Percentiles rank a stretch among this genome's conserved stretches.
These are phyloP conservation scores for Cactoblastis cactorum DNA, from an alignment of 2,888 invertebrate species.

Conservation along the genomic window DNA sequence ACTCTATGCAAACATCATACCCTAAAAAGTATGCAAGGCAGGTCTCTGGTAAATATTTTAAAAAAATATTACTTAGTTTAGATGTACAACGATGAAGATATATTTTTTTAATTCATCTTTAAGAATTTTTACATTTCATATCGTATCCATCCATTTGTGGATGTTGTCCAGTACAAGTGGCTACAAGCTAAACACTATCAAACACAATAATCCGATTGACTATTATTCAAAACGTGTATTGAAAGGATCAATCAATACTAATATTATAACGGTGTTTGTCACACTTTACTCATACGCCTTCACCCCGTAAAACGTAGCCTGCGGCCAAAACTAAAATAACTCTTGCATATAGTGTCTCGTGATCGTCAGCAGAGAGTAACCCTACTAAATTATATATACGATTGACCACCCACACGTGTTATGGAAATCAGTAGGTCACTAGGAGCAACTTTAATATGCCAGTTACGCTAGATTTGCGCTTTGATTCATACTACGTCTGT, in stretches of 20 bases:
- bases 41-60: too few relatives aligned
- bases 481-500: conserved; percentile 42
- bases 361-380: conserved; percentile 20
- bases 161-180: too few relatives aligned
- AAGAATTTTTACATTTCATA: too few relatives aligned
- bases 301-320: conserved; percentile 4
- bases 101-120: too few relatives aligned
- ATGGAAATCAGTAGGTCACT: conserved; percentile 77
- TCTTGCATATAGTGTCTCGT: conserved; percentile 10
- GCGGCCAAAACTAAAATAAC: conserved; percentile 9
- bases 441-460: conserved; percentile 50
- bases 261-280: conserved; percentile 8
- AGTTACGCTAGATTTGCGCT: conserved; percentile 52
- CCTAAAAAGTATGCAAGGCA: too few relatives aligned
- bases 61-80: too few relatives aligned
- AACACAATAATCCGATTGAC: not conserved
- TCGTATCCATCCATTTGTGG: too few relatives aligned
- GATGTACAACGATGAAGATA: too few relatives aligned
- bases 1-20: not conserved
- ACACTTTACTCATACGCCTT: not conserved
- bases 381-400: conserved; percentile 24
- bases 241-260: conserved; percentile 6
- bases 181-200: not conserved
- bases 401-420: conserved; percentile 52
- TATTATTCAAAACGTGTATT: not conserved